Evolutionary conservation across 2,113 vertebrate species (phyloP).

Genomic region (Crypturellus undulatus): DNA sequence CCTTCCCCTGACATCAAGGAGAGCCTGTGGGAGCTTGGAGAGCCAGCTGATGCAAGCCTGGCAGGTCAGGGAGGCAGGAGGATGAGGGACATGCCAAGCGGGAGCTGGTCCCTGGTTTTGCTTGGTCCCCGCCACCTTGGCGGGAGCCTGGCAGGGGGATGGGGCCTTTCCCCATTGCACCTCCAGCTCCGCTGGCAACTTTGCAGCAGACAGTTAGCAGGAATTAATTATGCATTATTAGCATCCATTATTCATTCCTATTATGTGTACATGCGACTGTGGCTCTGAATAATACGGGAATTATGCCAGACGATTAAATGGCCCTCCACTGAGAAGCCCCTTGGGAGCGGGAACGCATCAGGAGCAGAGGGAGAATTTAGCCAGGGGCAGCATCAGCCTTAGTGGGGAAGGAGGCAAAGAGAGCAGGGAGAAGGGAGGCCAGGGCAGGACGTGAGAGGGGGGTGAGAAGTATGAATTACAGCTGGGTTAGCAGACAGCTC

Average conservation of each 20-base stretch:
- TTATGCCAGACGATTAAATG: not conserved
- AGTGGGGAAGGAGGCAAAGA: not conserved
- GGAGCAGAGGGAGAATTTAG: not conserved
- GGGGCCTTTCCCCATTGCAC: not conserved
- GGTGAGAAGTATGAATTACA: not conserved
- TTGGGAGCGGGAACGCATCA: not conserved
- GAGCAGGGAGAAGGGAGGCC: not conserved
- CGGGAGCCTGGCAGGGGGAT: accelerated
- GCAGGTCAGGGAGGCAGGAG: accelerated
- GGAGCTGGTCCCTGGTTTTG: not conserved
- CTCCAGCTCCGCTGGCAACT: not conserved
- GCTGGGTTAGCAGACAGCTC: not conserved
- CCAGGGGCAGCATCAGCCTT: not conserved
- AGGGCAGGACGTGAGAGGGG: not conserved
- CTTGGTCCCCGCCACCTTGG: not conserved
- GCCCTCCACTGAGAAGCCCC: not conserved
- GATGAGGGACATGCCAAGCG: not conserved
- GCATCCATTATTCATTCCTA: not conserved
- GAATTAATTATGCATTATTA: constrained; percentile 43
- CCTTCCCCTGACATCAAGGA: not conserved
- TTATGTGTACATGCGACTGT: not conserved
- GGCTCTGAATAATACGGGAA: not conserved
- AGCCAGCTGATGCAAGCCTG: not conserved
- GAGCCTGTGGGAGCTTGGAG: not conserved
- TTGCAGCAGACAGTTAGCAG: not conserved